phyloP scores from a whole-genome alignment of 2,113 vertebrate species.

The Nibea albiflora region DNA sequence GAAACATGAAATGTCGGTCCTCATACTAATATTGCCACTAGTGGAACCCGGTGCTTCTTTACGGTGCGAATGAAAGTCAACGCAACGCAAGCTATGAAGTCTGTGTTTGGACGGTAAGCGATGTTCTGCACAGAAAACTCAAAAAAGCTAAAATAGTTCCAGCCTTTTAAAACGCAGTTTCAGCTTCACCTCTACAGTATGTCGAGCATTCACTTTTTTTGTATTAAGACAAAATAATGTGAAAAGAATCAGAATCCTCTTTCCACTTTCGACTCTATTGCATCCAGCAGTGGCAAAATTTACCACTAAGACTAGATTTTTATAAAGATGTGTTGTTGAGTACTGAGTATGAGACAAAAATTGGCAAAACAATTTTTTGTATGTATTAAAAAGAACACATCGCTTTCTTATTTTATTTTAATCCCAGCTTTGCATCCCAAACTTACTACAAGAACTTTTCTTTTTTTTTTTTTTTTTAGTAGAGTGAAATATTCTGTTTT shows the following conservation, averaged over 20 bases:
- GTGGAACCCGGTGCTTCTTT: background rate
- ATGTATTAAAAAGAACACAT: no score
- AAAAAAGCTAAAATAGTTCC: background rate
- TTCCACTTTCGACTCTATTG: no score
- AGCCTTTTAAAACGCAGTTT: no score
- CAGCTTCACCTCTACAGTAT: background rate
- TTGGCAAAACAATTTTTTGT: no score
- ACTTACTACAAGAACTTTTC: background rate
- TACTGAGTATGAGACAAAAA: no score
- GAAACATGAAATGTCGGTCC: background rate
- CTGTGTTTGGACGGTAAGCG: background rate
- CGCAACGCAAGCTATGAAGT: no score
- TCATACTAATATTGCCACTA: background rate
- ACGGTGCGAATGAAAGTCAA: no score
- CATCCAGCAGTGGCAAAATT: no score
- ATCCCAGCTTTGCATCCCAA: background rate
- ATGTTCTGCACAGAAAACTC: background rate
- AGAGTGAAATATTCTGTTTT: background rate
- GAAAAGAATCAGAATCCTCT: no score
- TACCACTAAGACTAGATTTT: no score
- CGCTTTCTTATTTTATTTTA: background rate
- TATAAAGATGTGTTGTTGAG: no score
- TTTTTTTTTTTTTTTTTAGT: background rate
- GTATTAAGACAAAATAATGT: background rate
- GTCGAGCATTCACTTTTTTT: background rate